Base-by-base conservation (phyloP, 2,888 invertebrate species). In the Temnothorax ravouxi region DNA sequence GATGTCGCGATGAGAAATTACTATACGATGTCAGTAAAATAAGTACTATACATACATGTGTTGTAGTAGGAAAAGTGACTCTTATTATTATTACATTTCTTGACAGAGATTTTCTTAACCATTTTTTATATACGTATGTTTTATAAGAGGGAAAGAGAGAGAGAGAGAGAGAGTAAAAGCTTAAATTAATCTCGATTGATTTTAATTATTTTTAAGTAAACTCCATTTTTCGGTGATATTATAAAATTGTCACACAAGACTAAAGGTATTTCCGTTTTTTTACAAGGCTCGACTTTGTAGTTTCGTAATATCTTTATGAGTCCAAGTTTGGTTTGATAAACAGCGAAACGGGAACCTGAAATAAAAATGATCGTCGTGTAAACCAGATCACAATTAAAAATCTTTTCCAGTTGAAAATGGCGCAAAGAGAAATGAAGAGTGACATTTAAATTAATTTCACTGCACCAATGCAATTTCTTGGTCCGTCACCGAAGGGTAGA, bases 381-480 rank as follows among this genome's bases (percentile, higher is more conserved):
- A 52, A 38, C n/a, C 5, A 50, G 0, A 21, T n/a, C 4, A 44
- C 0, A 11, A 44, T 13, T 44, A 11, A 44, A 44, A 13, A 44
- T 13, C 11, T 50, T 6, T 50, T 50, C 0, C 2, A 3, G 4
- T 29, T 62, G 0, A 11, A 50, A 44, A 50, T 50, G 6, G 1
- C 15, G 6, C 18, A 1, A 1, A 2, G 3, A 29, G 25, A 13
- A 25, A 38, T 54, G 11, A 5, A 13, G 38, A 9, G 2, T 6
- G 6, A 8, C 41, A 9, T 75, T 34, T 61, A 15, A 62, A 62
- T 21, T 61, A 52, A 75, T 89, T 82, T 87, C 59, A 62, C n/a
- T 21, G 29, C 89, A 92, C 92, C 92, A 69, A 92, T 90, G 47
- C 92, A 92, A 75, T 93, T 91, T 62, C 92, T 87, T 15, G 90